Evolutionary conservation across 2,888 invertebrate genomes (phyloP), one percentile per base, ranked within the genome.

Genomic region (Priocnemis perturbator): DNA sequence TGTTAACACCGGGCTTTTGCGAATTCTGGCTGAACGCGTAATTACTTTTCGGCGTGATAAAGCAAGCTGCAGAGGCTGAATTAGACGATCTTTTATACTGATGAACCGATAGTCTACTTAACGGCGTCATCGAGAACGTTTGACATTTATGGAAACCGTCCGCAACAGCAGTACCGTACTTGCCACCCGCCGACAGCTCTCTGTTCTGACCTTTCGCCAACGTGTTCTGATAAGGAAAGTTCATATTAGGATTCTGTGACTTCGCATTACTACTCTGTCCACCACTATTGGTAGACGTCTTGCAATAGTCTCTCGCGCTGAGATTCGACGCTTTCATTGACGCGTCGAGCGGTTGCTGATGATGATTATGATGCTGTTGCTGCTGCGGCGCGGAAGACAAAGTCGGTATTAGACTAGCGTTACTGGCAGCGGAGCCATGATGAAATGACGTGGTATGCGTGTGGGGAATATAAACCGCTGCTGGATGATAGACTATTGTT

Each of bases 391-490:
- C 67, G 20, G 80, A 72, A 15, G 79, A 71, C 20, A 87, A 88
- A 14, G 87, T 87, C 2, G 88, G 88, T 19, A 88, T 71, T n/a
- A 88, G 81, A 67, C 87, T 88, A 37, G 78, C 69, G 14, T 37
- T 37, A 21, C 83, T 80, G 53, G 75, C 78, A 50, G 75, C 77
- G n/a, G 78, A 58, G 47, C 77, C 69, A 30, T 81, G 79, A 63
- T 81, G 79, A 63, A 74, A 83, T 50, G 79, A 71, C 21, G 83
- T 68, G 50, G 83, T 75, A 60, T 81, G 83, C 19, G 85, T 67
- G 57, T 84, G 87, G n/a, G 84, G 83, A 76, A 87, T 79, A 79
- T 83, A 87, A 56, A 87, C 75, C n/a, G 84, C 62, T 50, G 86
- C 77, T 20, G 85, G 85, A 52, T 85, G 83, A 74, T 87, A 87